phyloP scores from a whole-genome alignment of 1,140 invertebrate genomes.

The Coboldia fuscipes region DNA sequence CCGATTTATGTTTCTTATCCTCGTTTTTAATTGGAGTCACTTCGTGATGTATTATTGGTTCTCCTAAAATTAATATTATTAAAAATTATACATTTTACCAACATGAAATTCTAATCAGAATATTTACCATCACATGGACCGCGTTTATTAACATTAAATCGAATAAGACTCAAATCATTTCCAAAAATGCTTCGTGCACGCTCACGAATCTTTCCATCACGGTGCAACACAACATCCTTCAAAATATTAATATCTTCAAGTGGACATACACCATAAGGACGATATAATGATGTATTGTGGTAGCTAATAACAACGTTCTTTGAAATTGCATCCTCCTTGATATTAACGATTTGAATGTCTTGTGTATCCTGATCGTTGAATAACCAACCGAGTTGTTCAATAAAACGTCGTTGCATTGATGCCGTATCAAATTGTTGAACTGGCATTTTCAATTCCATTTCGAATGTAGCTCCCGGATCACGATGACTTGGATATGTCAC shows the following conservation, averaged over 20 bases:
- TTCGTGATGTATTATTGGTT: constrained; percentile 12
- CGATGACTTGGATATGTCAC: constrained; percentile 31
- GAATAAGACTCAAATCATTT: constrained; percentile 54
- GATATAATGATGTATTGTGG: constrained; percentile 41
- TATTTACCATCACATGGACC: constrained; percentile 44
- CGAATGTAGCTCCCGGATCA: constrained; percentile 45
- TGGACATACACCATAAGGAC: constrained; percentile 43
- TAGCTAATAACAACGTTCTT: constrained; percentile 16
- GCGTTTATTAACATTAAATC: constrained; percentile 42
- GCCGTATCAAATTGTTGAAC: constrained; percentile 48
- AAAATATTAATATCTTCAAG: constrained; percentile 47
- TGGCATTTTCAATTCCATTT: constrained; percentile 51
- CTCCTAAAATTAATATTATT: constrained; percentile 6
- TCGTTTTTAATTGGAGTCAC: constrained; percentile 16
- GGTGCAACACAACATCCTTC: constrained; percentile 40
- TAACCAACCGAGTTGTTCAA: constrained; percentile 50
- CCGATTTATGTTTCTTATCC: constrained; percentile 25
- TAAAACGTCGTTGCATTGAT: constrained; percentile 50
- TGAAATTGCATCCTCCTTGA: constrained; percentile 12
- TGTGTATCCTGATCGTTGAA: constrained; percentile 53
- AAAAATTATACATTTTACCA: background rate
- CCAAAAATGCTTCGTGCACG: constrained; percentile 48
- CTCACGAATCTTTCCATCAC: constrained; percentile 36
- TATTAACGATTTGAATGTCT: constrained; percentile 41
- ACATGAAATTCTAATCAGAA: constrained; percentile 12